Percentiles rank a stretch among this genome's conserved stretches.
phyloP scores from a whole-genome alignment of 2,797 vertebrate genomes.

The Gymnothorax javanicus region DNA sequence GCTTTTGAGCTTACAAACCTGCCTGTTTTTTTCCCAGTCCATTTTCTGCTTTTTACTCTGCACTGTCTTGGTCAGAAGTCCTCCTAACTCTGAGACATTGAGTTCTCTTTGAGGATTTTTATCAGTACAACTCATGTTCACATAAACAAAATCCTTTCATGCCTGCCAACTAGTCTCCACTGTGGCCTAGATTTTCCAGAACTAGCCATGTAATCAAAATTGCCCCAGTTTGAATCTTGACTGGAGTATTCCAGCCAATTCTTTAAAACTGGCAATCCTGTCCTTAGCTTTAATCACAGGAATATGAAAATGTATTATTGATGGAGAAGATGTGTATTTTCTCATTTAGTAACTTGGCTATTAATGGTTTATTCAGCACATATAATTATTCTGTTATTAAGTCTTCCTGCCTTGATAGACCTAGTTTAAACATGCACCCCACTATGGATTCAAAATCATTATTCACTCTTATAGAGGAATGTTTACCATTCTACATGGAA shows the following conservation, averaged over 20 bases:
- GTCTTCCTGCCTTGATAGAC: neutral
- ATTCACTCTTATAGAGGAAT: neutral
- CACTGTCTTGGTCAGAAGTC: neutral
- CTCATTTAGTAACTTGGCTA: neutral
- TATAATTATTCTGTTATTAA: neutral
- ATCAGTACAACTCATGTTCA: neutral
- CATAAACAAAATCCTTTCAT: neutral
- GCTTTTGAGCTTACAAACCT: slow-evolving; percentile 2
- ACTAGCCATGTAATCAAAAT: neutral
- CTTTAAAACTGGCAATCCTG: neutral
- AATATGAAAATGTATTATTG: neutral
- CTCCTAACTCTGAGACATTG: neutral
- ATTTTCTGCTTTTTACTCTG: neutral
- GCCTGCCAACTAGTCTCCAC: neutral
- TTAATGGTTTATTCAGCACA: neutral
- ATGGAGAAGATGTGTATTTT: neutral
- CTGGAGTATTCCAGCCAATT: neutral
- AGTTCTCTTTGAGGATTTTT: neutral
- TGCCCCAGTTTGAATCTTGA: neutral
- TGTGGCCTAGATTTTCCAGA: neutral
- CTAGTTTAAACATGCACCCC: neutral
- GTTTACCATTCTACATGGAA: neutral
- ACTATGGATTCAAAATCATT: neutral
- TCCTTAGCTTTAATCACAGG: neutral
- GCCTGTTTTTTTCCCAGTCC: slow-evolving; percentile 22